phyloP scores from a whole-genome alignment of 2,888 invertebrate species.

The Erebia aethiops region DNA sequence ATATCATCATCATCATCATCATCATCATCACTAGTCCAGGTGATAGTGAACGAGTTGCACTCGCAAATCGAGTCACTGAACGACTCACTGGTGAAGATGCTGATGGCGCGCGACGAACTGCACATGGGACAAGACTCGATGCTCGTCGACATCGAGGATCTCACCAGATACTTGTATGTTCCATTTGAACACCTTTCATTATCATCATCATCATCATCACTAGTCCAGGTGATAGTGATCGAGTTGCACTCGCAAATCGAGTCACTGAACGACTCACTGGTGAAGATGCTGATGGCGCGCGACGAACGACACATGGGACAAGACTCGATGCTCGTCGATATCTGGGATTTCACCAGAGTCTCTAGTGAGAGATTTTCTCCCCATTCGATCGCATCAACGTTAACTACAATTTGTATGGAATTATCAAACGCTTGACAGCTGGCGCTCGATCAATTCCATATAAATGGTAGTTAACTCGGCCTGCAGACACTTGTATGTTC shows the following conservation, averaged over 20 bases:
- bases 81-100: conserved; percentile 92
- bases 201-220: too few relatives aligned
- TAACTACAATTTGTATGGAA: too few relatives aligned
- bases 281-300: conserved; percentile 93
- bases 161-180: conserved; percentile 76
- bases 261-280: conserved; percentile 94
- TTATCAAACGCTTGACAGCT: too few relatives aligned
- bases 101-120: conserved; percentile 96
- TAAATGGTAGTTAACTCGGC: too few relatives aligned
- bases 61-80: conserved; percentile 90
- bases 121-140: conserved; percentile 99
- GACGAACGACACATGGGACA: conserved; percentile 99
- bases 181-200: too few relatives aligned
- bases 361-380: too few relatives aligned
- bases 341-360: conserved; percentile 92
- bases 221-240: conserved; percentile 83
- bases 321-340: conserved; percentile 98
- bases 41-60: conserved; percentile 93
- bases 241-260: conserved; percentile 97
- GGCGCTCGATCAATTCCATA: too few relatives aligned
- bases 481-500: conserved; percentile 88
- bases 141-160: conserved; percentile 98
- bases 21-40: too few relatives aligned
- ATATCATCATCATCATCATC: too few relatives aligned
- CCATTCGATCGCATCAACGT: too few relatives aligned